Evolutionary conservation across 2,888 invertebrate genomes (phyloP), one percentile per base, ranked within the genome.

Genomic region (Philaethria dido): DNA sequence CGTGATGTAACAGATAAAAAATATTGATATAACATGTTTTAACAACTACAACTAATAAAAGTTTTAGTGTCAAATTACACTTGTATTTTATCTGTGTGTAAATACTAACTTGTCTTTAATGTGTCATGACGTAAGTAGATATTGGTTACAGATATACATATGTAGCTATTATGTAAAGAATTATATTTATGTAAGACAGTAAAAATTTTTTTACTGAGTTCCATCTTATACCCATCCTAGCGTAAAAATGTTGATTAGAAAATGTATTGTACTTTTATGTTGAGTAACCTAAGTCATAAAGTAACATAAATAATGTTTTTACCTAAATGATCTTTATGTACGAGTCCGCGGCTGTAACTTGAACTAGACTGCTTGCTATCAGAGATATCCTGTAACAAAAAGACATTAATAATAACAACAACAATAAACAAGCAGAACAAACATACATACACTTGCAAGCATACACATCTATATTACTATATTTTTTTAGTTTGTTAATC

Each of bases 301-400:
- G 25, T 25, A 5, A 25, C 33, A 33, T 8, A 33, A 6, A 8
- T 33, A 33, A 33, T 8, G 9, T 33, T 60, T 16, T 45, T 75
- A 84, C 86, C 87, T 76, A 80, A 74, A 66, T 85, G 82, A 16
- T 85, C 85, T 69, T 86, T 82, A 70, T 86, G 87, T 44, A 84
- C 73, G 55, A 88, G 77, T 3, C 88, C 90, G 69, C 87, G 80
- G 44, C 85, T 81, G 70, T 89, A 78, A 69, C 82, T 86, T 2
- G 89, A 84, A 69, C 86, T 79, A 45, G 91, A 87, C 60, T 87
- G 68, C 6, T 76, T 79, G 71, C 79, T 90, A 74, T 92, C 92
- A 5, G 85, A 78, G 63, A 82, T 74, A 70, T 89, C 87, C 91
- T 92, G 82, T 63, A 81, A 86, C 57, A 66, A 66, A 48, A 54